Evolutionary conservation across 2,113 vertebrate genomes (phyloP), one percentile per base, ranked within the genome.

Genomic region (Bettongia penicillata): DNA sequence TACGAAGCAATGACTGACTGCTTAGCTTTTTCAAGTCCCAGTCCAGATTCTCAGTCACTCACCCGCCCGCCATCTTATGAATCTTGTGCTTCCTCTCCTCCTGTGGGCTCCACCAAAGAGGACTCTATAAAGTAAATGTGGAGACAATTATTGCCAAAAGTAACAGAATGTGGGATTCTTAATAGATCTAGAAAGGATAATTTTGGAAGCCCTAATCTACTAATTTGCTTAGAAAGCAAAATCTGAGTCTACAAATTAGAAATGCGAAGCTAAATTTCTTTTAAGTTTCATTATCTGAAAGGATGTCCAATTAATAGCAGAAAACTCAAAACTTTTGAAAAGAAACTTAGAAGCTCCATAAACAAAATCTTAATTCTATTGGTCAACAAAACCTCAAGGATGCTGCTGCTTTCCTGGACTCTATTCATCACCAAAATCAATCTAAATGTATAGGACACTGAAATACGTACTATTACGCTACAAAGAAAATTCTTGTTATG

Each of bases 61-160:
- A 94, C 94, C 94, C 96, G 0, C 96, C 97, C 91, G 0, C 95
- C 95, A 97, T 90, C 93, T 92, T 96, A 96, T 47, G 89, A 96
- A 96, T 91, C 57, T 94, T 49, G 84, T 37, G 92, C 91, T 91
- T 95, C 94, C 96, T 97, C 95, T 95, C 95, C 2, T 2, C 94
- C 94, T 90, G 84, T 94, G 92, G 91, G 31, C 68, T 94, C 90
- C 96, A 96, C 95, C 96, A 94, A 93, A 96, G 94, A 94, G 89
- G 89, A 47, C 68, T 93, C 96, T 96, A 95, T 93, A 95, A 96
- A 97, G 96, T 94, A 96, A 97, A 97, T 93, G 96, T 97, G 96
- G 94, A 96, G 94, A 97, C 57, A 97, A 95, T 96, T 94, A 98
- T 3, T 96, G 94, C 95, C 96, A 91, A 97, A 96, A 96, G 89